Evolutionary conservation across 2,113 vertebrate species (phyloP), one percentile per base, ranked within the genome.

Genomic region (Apistogramma diplotaenia): DNA sequence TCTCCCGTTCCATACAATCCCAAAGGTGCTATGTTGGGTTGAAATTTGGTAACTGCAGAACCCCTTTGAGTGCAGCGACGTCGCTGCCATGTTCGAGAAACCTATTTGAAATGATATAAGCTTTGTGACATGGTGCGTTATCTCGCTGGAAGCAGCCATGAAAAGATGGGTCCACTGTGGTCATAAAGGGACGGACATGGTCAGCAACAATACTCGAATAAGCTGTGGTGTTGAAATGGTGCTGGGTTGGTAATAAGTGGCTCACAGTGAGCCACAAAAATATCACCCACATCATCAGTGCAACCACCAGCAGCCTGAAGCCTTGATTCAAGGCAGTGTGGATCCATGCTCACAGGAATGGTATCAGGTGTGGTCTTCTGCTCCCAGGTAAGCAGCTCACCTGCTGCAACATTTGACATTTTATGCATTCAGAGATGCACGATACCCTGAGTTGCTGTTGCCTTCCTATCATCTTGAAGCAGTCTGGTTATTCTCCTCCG

Each of bases 401-500:
- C 31, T 31, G 4, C n/a, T 62, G 16, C 60, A 23, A 8, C 33
- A 7, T 62, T 62, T 40, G 60, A 40, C 7, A 23, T 62, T n/a
- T 1, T 62, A 33, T 40, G n/a, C n/a, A 5, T 40, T 62, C 60
- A 40, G 35, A 62, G 35, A 40, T 0, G 7, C 60, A 62, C 33
- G 23, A 62, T n/a, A 40, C 40, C 40, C 60, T 62, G 60, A 40
- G 60, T 62, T 62, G n/a, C 1, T 12, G 2, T 16, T 3, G 13
- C 35, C 60, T 65, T 65, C 60, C 35, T 65, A 10, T 65, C 35
- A 65, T n/a, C 60, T 65, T 25, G 21, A 43, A 43, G 60, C 0
- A 0, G 35, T 65, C 21, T 0, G 60, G 8, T 9, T 35, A 62
- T 16, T 43, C 35, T 25, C 60, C 40, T 65, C 1, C 7, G 13